These are phyloP conservation scores for Trichonephila clavata DNA, from an alignment of 1,140 invertebrate species.

Conservation along the genomic window DNA sequence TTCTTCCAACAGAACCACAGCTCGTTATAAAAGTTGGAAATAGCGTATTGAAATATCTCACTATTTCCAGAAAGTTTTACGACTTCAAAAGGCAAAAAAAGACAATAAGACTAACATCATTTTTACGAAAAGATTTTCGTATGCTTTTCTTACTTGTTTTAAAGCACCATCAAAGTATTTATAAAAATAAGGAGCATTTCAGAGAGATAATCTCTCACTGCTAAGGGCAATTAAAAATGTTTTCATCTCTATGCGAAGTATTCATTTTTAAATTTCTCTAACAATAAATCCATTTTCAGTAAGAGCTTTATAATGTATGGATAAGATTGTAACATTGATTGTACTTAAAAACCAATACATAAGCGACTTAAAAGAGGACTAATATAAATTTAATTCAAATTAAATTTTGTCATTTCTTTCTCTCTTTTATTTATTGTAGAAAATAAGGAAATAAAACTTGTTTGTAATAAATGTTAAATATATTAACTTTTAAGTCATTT, in stretches of 20 bases:
- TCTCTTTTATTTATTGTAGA: too few species aligned
- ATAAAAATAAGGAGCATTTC: background rate
- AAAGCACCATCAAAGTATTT: background rate
- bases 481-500: too few species aligned
- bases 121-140: background rate
- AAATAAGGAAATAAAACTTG: too few species aligned
- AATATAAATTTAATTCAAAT: too few species aligned
- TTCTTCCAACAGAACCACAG: background rate
- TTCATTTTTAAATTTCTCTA: background rate
- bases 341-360: too few species aligned
- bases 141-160: background rate
- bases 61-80: too few species aligned
- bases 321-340: too few species aligned
- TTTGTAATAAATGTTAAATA: too few species aligned
- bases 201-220: background rate
- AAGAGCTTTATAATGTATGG: too few species aligned
- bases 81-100: background rate
- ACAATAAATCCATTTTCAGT: too few species aligned
- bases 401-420: too few species aligned
- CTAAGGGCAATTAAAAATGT: background rate
- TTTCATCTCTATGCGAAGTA: background rate
- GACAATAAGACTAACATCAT: background rate
- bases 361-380: too few species aligned
- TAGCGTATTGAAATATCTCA: background rate
- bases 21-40: background rate